Conservation (phyloP, 2,797 vertebrate species). For the Pseudomugil gertrudae region DNA sequence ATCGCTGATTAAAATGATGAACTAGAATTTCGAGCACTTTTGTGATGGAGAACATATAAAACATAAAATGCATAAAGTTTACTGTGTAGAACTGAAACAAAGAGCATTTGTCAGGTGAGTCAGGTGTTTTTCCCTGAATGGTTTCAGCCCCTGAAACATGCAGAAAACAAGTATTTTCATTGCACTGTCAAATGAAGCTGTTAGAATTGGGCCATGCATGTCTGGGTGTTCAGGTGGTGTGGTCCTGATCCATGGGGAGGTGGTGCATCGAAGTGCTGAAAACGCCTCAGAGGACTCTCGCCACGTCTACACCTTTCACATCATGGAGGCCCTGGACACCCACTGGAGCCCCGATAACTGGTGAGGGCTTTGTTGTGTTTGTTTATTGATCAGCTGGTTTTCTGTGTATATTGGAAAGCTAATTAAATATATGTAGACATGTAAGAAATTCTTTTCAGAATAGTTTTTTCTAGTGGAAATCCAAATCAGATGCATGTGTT, state of each 20-base stretch:
- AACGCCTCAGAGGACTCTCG: conserved; percentile 88
- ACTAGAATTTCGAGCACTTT: no score
- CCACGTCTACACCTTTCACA: conserved; percentile 91
- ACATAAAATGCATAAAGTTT: no score
- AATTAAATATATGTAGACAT: no score
- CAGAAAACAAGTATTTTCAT: not conserved
- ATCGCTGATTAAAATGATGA: no score
- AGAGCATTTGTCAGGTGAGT: no score
- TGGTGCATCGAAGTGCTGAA: conserved; percentile 90
- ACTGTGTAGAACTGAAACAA: no score
- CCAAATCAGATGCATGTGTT: no score
- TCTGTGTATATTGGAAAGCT: no score
- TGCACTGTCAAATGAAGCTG: not conserved
- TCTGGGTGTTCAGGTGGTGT: conserved; percentile 81
- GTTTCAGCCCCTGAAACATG: not conserved
- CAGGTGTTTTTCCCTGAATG: not conserved
- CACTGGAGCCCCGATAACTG: conserved; percentile 94
- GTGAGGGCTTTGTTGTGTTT: conserved; percentile 71
- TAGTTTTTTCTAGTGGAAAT: no score
- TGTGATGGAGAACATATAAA: no score
- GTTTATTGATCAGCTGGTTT: not conserved
- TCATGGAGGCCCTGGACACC: conserved; percentile 90
- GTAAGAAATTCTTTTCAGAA: no score
- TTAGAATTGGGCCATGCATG: not conserved
- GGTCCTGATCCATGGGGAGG: conserved; percentile 92